Conservation (phyloP, 2,888 invertebrate species). For the Epsilonema sp. region DNA sequence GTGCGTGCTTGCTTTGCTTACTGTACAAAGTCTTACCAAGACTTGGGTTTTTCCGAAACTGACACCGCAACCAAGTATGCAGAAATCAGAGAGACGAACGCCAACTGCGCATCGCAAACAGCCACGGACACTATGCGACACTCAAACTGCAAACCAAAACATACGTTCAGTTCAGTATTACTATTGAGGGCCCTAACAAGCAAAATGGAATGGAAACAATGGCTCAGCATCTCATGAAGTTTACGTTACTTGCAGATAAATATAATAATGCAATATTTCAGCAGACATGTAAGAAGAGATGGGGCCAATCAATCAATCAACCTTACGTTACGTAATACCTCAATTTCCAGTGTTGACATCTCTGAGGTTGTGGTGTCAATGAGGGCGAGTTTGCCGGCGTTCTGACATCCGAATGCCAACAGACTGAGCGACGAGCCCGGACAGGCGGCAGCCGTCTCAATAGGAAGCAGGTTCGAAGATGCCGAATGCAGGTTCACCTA, state of each 20-base stretch:
- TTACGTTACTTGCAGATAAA: no score
- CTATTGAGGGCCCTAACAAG: no score
- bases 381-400: slow-evolving; percentile 7
- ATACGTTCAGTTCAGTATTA: no score
- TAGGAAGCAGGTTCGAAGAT: neutral
- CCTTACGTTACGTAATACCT: no score
- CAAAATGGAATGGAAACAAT: no score
- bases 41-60: slow-evolving; percentile 14
- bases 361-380: slow-evolving; percentile 3
- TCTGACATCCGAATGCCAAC: slow-evolving; percentile 8
- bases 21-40: slow-evolving; percentile 17
- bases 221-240: no score
- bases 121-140: slow-evolving; percentile 34
- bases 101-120: slow-evolving; percentile 27
- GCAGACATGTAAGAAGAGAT: no score
- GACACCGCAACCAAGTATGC: slow-evolving; percentile 32
- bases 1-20: no score
- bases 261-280: no score
- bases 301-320: no score
- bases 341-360: slow-evolving; percentile 4
- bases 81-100: slow-evolving; percentile 33
- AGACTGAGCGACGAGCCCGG: neutral
- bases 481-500: neutral
- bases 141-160: slow-evolving; percentile 29
- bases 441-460: neutral